Conservation (phyloP, 2,888 invertebrate species). For the Trachelus tabidus region DNA sequence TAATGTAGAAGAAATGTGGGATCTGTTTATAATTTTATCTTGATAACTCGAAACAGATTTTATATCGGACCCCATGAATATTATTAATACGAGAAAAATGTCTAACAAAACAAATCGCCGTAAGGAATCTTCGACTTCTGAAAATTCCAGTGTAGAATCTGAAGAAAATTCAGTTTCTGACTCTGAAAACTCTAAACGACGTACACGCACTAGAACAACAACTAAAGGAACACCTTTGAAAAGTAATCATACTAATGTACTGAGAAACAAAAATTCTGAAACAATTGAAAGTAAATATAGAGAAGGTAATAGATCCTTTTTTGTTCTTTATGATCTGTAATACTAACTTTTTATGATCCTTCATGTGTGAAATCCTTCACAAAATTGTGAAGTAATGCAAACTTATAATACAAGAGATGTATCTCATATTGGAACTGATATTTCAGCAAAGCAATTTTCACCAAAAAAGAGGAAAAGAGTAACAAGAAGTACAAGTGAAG, state of each 20-base stretch:
- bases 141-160: slow-evolving; percentile 1
- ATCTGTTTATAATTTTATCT: background rate
- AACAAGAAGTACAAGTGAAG: slow-evolving; percentile 20
- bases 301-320: background rate
- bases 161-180: background rate
- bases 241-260: background rate
- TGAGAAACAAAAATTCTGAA: background rate
- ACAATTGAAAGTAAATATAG: background rate
- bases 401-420: background rate
- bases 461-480: slow-evolving; percentile 17
- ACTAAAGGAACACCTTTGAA: background rate
- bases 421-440: background rate
- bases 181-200: background rate
- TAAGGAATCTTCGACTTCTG: background rate
- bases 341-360: background rate
- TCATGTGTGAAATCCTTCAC: background rate
- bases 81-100: background rate
- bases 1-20: background rate
- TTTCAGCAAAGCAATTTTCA: background rate
- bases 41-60: background rate
- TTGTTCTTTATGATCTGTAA: background rate
- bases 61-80: background rate
- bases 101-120: background rate
- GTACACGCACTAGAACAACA: background rate
- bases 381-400: background rate